Evolutionary conservation across 2,797 vertebrate species (phyloP), one percentile per base, ranked within the genome.

Genomic region (Harpagifer antarcticus): DNA sequence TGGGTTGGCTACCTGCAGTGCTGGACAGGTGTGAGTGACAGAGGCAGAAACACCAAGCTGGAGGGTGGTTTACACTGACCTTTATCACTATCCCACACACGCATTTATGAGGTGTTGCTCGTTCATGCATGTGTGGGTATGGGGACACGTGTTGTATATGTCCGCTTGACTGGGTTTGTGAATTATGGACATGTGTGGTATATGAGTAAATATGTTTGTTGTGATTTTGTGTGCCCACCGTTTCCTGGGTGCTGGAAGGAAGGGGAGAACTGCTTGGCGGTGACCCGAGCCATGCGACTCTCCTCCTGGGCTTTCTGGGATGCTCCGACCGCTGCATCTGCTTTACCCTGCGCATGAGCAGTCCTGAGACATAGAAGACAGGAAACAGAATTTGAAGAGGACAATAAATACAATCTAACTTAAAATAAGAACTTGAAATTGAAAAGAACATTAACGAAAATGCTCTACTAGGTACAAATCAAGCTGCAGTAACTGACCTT

Each of bases 191-290:
- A 15, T 63, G 31, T 23, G 19, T 11, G 58, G 14, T 23, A 42
- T 58, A 49, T 45, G 47, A 13, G 14, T 19, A 17, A 40, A 8
- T 40, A 5, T 49, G 2, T 43, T 10, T 54, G 16, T 37, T 49
- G 50, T 63, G 53, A 43, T 56, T 40, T 42, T 47, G 16, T 12
- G 60, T 56, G 31, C 97, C 94, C 89, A 99, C 98, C 97, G 0
- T 98, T 98, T 88, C 97, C 97, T 79, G 96, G 92, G 93, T 97
- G 97, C 93, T 98, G 97, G 94, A 97, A 99, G 87, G 98, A 98
- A 20, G 98, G 98, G 2, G 98, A 99, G 94, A 98, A 99, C 95
- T 99, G 97, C 95, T 98, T 99, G 96, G 98, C 98, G 87, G 96
- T 96, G 94, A 99, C 95, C 91, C 98, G 95, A 90, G 98, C 98